Evolutionary conservation across 2,797 vertebrate genomes (phyloP), one percentile per base, ranked within the genome.

Genomic region (Lacerta viridis): DNA sequence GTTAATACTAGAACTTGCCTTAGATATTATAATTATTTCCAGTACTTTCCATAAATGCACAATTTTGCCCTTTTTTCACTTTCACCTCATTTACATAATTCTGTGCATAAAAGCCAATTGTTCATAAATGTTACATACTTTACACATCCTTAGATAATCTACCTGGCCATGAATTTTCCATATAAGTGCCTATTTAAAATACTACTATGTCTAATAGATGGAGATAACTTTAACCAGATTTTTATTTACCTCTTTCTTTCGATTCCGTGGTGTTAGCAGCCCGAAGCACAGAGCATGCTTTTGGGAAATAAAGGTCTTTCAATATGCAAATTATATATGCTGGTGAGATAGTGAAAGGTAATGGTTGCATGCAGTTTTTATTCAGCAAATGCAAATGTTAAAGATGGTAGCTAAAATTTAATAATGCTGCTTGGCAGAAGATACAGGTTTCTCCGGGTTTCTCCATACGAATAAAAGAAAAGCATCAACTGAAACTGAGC

Each of bases 61-160:
- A 59, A 25, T 80, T 55, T 15, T 46, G 18, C 17, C 39, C 17
- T 80, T 27, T 64, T 83, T 87, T 61, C 8, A 7, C n/a, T 80
- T 87, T 66, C 20, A 50, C 11, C 11, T 66, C 55, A 75, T 79
- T 75, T 87, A 66, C 33, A 75, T 75, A 74, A 61, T 78, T 39
- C 25, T 41, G 7, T 88, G 66, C 23, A 85, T 66, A 85, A 80
- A 89, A 80, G 5, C 25, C 71, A 13, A 50, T 85, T 72, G 36
- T 83, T 88, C 64, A 88, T 64, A 84, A 88, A 77, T 69, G 80
- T 46, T 78, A 71, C 1, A 5, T 78, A 88, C 29, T 72, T 74
- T 66, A 71, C 5, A 25, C 1, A 43, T 33, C 36, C 27, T 33
- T 72, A 18, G 27, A 27, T 88, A 36, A 84, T 43, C 5, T 27